These are phyloP conservation scores for Aplysia californica DNA, from an alignment of 1,140 invertebrate species.

Conservation along the genomic window DNA sequence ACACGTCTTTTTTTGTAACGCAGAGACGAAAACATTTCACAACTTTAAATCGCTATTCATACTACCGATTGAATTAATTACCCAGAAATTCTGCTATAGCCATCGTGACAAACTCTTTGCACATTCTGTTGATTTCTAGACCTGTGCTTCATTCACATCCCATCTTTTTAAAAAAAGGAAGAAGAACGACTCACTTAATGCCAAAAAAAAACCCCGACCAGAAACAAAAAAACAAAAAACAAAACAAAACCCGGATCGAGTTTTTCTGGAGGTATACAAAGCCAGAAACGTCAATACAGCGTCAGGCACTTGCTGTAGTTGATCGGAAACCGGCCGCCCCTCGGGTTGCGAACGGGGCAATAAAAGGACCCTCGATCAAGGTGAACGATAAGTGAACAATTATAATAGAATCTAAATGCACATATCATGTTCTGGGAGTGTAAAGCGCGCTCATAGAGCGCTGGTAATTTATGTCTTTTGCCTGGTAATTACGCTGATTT, in stretches of 20 bases:
- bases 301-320: not conserved
- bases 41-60: too few species aligned
- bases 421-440: conserved; percentile 8
- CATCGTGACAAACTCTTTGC: too few species aligned
- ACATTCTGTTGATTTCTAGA: too few species aligned
- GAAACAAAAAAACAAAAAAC: not conserved
- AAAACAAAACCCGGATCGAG: not conserved
- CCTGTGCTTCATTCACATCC: too few species aligned
- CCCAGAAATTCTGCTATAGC: too few species aligned
- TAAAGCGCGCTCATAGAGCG: not conserved
- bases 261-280: too few species aligned
- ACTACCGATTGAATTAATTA: too few species aligned
- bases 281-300: too few species aligned
- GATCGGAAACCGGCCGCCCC: not conserved
- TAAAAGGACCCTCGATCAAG: not conserved
- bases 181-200: not conserved
- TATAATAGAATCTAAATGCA: conserved; percentile 13
- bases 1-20: too few species aligned
- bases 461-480: conserved; percentile 20
- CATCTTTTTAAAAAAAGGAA: too few species aligned
- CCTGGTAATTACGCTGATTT: conserved; percentile 9
- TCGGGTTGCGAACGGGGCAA: too few species aligned
- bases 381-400: not conserved
- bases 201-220: not conserved
- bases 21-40: too few species aligned